phyloP scores from a whole-genome alignment of 2,888 invertebrate genomes.

The Acanthosepion pharaonis region DNA sequence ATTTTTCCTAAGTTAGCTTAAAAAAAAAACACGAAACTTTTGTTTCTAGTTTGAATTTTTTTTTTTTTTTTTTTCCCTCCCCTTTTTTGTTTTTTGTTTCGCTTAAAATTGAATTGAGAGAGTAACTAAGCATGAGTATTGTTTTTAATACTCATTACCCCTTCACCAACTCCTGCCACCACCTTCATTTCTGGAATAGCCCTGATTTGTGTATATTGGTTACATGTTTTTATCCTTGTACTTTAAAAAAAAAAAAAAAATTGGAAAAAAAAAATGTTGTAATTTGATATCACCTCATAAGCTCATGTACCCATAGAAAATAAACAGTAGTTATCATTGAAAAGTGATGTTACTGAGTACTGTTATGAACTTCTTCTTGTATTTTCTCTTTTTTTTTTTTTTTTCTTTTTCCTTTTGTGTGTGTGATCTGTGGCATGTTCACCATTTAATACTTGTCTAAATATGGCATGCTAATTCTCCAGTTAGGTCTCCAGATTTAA shows the following conservation, averaged over 20 bases:
- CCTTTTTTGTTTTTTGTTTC: neutral
- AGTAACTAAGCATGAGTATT: slow-evolving; percentile 35
- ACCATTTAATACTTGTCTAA: neutral
- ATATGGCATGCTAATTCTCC: slow-evolving; percentile 36
- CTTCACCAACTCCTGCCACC: slow-evolving; percentile 46
- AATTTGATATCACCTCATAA: slow-evolving; percentile 44
- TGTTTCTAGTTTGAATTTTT: neutral
- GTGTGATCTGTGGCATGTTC: slow-evolving; percentile 38
- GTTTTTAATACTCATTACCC: slow-evolving; percentile 38
- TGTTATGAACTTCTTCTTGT: slow-evolving; percentile 42
- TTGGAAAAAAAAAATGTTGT: slow-evolving; percentile 42
- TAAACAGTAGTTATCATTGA: slow-evolving; percentile 43
- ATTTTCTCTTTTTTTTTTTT: slow-evolving; percentile 24
- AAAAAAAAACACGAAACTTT: neutral
- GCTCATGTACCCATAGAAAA: slow-evolving; percentile 43
- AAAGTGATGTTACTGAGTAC: slow-evolving; percentile 43
- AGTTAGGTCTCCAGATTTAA: slow-evolving; percentile 25
- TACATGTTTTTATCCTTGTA: slow-evolving; percentile 33
- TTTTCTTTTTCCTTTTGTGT: neutral
- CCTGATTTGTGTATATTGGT: slow-evolving; percentile 40
- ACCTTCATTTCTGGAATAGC: slow-evolving; percentile 49
- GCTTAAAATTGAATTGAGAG: neutral
- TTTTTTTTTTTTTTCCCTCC: neutral
- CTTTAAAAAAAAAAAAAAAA: neutral
- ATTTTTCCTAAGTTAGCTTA: neutral